Conservation (phyloP, 2,113 vertebrate genomes). For the Periophthalmus modestus region DNA sequence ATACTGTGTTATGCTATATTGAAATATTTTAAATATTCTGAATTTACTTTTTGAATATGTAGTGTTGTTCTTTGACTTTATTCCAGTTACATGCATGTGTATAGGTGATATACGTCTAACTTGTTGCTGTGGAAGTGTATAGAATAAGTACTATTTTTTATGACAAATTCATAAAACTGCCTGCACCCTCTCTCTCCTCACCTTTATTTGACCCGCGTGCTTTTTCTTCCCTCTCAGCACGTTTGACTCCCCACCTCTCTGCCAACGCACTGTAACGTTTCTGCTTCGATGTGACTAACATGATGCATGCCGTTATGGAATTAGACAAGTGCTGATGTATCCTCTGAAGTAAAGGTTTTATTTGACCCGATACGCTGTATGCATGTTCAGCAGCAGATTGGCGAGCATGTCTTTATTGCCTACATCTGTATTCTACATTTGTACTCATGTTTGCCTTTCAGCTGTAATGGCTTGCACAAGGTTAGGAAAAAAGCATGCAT, state of each 20-base stretch:
- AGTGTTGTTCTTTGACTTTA: constrained; percentile 14
- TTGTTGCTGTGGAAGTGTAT: constrained; percentile 55
- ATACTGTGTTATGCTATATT: background rate
- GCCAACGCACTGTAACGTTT: constrained; percentile 20
- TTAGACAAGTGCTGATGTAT: constrained; percentile 33
- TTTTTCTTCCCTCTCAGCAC: constrained; percentile 29
- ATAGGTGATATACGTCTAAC: constrained; percentile 60
- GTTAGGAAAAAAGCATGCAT: constrained; percentile 31
- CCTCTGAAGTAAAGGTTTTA: constrained; percentile 41
- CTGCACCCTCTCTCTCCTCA: constrained; percentile 34
- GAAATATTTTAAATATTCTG: constrained; percentile 10
- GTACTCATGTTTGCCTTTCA: constrained; percentile 46
- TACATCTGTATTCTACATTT: constrained; percentile 53
- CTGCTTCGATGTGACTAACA: constrained; percentile 29
- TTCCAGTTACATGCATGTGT: constrained; percentile 49
- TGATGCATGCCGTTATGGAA: constrained; percentile 33
- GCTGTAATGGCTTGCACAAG: constrained; percentile 36
- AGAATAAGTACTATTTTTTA: constrained; percentile 35
- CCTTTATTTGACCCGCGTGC: constrained; percentile 41
- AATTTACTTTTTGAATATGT: constrained; percentile 23
- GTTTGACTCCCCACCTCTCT: constrained; percentile 23
- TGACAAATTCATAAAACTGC: constrained; percentile 46
- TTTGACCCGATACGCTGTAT: constrained; percentile 55
- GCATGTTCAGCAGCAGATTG: constrained; percentile 41
- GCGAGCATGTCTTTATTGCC: constrained; percentile 29